Percentiles rank a stretch among this genome's conserved stretches.
Evolutionary conservation across 1,140 invertebrate species (phyloP).

Genomic region (Cephus cinctus): DNA sequence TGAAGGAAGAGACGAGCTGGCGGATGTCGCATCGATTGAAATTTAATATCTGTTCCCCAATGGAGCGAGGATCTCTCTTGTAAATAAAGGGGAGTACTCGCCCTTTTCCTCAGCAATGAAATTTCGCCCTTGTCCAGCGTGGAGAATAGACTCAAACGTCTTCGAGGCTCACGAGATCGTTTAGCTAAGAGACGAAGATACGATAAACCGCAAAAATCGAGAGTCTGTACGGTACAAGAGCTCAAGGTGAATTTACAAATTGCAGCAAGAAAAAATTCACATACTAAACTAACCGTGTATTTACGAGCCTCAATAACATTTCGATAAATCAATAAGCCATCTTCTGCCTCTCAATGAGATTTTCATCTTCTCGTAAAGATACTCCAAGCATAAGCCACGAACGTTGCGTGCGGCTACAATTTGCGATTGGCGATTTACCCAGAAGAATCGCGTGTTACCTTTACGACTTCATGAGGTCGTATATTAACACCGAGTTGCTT

Average conservation of each 20-base stretch:
- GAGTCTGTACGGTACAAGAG: constrained; percentile 19
- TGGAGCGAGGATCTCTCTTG: constrained; percentile 28
- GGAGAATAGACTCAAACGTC: too few species aligned
- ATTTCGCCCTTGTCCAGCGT: background rate
- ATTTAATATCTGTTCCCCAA: constrained; percentile 41
- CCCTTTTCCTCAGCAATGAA: constrained; percentile 13
- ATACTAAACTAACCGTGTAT: too few species aligned
- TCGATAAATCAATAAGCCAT: too few species aligned
- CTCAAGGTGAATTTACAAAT: too few species aligned
- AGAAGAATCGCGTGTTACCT: constrained; percentile 11
- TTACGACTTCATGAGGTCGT: constrained; percentile 16
- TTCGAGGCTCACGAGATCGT: constrained; percentile 17
- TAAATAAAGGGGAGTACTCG: constrained; percentile 35
- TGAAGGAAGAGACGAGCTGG: constrained; percentile 30
- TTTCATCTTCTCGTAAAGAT: too few species aligned
- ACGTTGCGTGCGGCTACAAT: background rate
- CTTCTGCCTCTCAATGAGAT: too few species aligned
- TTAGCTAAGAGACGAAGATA: constrained; percentile 1
- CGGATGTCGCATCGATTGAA: constrained; percentile 44
- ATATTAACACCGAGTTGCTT: constrained; percentile 17
- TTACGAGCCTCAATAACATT: too few species aligned
- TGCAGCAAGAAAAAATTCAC: too few species aligned
- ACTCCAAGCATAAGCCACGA: too few species aligned
- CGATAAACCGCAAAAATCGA: constrained; percentile 24
- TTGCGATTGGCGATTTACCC: background rate